phyloP scores from a whole-genome alignment of 2,888 invertebrate genomes.

The Anoncus sp. region DNA sequence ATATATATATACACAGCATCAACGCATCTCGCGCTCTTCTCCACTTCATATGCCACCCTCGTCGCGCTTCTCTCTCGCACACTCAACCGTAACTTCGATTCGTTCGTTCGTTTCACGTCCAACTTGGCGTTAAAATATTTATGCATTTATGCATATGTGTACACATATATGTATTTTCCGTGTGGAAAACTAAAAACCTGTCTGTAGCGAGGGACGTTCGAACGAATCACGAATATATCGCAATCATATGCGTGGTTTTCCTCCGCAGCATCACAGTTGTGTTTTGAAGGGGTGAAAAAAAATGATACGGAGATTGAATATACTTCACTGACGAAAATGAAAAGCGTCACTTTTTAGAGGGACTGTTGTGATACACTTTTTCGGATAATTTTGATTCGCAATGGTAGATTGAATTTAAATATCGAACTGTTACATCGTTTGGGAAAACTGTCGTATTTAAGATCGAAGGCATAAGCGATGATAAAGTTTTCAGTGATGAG shows the following conservation, averaged over 20 bases:
- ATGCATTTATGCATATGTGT: conserved; percentile 48
- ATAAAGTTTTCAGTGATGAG: conserved; percentile 40
- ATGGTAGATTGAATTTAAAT: too few relatives aligned
- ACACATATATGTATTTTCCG: conserved; percentile 4
- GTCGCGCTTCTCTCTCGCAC: conserved; percentile 9
- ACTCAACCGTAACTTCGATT: conserved; percentile 33
- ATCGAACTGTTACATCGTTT: neutral
- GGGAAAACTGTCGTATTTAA: conserved; percentile 38
- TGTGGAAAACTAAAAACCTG: conserved; percentile 14
- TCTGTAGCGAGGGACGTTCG: too few relatives aligned
- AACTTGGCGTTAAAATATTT: conserved; percentile 59
- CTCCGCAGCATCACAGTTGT: too few relatives aligned
- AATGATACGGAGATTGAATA: too few relatives aligned
- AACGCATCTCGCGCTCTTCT: conserved; percentile 38
- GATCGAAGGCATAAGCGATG: conserved; percentile 30
- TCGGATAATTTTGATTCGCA: too few relatives aligned
- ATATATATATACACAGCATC: conserved; percentile 36
- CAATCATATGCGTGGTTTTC: too few relatives aligned
- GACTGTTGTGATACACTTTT: too few relatives aligned
- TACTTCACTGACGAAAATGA: too few relatives aligned
- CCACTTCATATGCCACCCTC: conserved; percentile 30
- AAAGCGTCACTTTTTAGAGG: too few relatives aligned
- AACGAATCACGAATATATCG: too few relatives aligned
- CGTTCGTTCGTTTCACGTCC: conserved; percentile 50
- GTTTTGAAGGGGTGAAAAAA: too few relatives aligned